Conservation (phyloP, 1,140 invertebrate genomes). For the Trachymyrmex cornetzi region DNA sequence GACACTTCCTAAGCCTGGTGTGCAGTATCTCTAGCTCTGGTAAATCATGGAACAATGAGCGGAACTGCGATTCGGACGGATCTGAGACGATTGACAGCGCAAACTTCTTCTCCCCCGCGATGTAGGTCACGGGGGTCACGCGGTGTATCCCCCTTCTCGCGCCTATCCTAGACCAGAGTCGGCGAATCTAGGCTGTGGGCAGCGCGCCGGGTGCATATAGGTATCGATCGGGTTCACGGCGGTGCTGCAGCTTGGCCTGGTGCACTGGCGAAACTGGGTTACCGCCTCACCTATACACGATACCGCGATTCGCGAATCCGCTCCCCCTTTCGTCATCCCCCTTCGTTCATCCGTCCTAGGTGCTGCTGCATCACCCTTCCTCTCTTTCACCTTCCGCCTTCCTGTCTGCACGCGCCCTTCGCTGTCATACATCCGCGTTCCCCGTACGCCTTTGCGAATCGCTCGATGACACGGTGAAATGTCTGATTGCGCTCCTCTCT, state of each 20-base stretch:
- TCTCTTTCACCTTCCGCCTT: not conserved
- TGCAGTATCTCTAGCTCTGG: not conserved
- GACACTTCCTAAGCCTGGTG: not conserved
- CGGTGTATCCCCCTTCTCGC: conserved; percentile 63
- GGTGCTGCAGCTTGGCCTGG: conserved; percentile 79
- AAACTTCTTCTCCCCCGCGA: conserved; percentile 28
- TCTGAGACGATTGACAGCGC: not conserved
- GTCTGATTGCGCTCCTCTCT: not conserved
- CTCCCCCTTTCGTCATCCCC: conserved; percentile 40
- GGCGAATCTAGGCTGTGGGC: conserved; percentile 77
- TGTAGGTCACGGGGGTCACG: conserved; percentile 67
- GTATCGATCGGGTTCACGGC: conserved; percentile 76
- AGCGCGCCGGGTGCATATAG: conserved; percentile 61
- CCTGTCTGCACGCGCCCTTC: not conserved
- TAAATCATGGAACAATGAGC: not conserved
- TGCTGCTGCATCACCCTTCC: conserved; percentile 10
- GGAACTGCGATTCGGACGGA: not conserved
- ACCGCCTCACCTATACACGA: conserved; percentile 77
- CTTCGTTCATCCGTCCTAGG: conserved; percentile 2
- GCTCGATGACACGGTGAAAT: not conserved
- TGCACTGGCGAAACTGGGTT: conserved; percentile 83
- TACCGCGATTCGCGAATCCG: conserved; percentile 55
- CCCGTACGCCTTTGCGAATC: conserved; percentile 25
- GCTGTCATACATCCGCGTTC: not conserved
- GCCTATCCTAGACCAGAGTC: conserved; percentile 76